Evolutionary conservation across 2,797 vertebrate genomes (phyloP).

Genomic region (Urosaurus nigricauda): DNA sequence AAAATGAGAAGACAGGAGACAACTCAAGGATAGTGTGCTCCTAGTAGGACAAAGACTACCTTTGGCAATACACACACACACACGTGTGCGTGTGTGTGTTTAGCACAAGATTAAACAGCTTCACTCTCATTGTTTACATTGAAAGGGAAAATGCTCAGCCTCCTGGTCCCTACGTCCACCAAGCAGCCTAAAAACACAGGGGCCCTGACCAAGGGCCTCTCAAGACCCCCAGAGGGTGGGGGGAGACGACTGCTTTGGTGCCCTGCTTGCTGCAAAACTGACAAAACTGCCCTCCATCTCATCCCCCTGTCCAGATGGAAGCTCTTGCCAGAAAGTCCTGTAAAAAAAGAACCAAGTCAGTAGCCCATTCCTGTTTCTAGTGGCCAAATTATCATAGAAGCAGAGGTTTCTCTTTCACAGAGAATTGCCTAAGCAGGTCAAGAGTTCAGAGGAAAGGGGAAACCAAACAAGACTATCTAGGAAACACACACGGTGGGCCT

Average conservation of each 20-base stretch:
- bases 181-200: too few species aligned
- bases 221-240: neutral
- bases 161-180: neutral
- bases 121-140: neutral
- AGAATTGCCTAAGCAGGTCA: neutral
- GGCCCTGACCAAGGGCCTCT: fast-evolving
- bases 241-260: fast-evolving
- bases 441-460: neutral
- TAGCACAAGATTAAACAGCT: neutral
- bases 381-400: neutral
- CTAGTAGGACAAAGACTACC: neutral
- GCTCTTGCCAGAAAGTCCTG: neutral
- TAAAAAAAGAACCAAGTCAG: neutral
- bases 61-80: neutral
- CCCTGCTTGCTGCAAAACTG: neutral
- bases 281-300: neutral
- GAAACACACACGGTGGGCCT: too few species aligned
- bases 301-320: neutral
- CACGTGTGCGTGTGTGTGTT: too few species aligned
- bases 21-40: neutral
- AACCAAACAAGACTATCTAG: neutral
- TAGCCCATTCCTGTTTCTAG: neutral
- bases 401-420: neutral
- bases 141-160: neutral
- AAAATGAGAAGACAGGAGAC: neutral